Conservation (phyloP, 2,797 vertebrate species). For the Vultur gryphus region DNA sequence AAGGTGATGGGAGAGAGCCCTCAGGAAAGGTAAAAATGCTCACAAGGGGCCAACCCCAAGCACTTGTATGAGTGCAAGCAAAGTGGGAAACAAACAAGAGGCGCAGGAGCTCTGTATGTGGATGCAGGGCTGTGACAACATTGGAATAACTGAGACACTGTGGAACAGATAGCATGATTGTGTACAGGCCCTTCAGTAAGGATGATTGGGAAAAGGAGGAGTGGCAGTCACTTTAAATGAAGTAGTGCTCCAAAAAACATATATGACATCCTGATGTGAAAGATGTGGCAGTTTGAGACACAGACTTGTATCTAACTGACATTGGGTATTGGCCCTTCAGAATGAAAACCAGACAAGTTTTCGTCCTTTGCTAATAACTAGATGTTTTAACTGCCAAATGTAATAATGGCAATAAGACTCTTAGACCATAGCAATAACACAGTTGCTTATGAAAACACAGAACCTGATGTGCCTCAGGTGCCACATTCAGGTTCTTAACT, state of each 20-base stretch:
- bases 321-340: not conserved
- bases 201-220: not conserved
- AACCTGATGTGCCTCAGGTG: not conserved
- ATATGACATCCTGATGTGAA: not conserved
- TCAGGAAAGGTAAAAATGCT: not conserved
- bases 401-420: not conserved
- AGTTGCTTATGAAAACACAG: constrained; percentile 2
- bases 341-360: not conserved
- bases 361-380: not conserved
- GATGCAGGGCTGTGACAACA: not conserved
- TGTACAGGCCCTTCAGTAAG: not conserved
- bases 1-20: not conserved
- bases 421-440: not conserved
- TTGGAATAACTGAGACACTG: not conserved
- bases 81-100: not conserved
- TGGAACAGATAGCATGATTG: accelerated
- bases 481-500: not conserved
- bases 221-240: not conserved
- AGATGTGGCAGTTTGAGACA: not conserved
- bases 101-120: accelerated
- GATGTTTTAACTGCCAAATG: not conserved
- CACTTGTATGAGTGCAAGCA: accelerated
- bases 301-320: not conserved
- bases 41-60: not conserved
- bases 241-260: not conserved